Conservation (phyloP, 2,888 invertebrate genomes). For the Ashinkailepas kermadecensis region DNA sequence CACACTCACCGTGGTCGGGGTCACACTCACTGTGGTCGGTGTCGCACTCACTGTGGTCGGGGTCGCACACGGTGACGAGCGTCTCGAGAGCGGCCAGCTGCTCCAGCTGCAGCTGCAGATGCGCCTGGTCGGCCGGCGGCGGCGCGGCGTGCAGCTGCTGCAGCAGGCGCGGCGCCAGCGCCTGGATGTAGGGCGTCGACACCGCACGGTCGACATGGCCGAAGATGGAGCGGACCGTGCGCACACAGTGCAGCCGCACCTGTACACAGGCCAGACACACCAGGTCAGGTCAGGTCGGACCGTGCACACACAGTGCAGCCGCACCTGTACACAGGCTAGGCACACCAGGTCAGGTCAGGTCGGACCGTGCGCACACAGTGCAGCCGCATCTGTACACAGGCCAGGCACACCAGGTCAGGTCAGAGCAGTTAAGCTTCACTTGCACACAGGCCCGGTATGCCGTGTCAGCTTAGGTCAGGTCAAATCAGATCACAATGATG, state of each 20-base stretch:
- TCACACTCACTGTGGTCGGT: neutral
- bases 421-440: too few relatives aligned
- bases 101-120: slow-evolving; percentile 62
- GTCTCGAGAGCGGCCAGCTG: slow-evolving; percentile 66
- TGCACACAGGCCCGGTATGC: too few relatives aligned
- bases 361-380: slow-evolving; percentile 53
- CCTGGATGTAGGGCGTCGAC: slow-evolving; percentile 70
- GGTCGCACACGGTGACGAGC: slow-evolving; percentile 41
- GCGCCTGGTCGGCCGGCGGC: slow-evolving; percentile 55
- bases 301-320: slow-evolving; percentile 52
- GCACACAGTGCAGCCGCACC: slow-evolving; percentile 69
- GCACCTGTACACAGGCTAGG: too few relatives aligned
- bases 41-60: slow-evolving; percentile 30
- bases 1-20: neutral
- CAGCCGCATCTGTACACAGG: too few relatives aligned
- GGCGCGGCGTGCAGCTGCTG: slow-evolving; percentile 62
- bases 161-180: slow-evolving; percentile 67
- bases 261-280: slow-evolving; percentile 38
- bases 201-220: slow-evolving; percentile 60
- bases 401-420: too few relatives aligned
- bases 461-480: too few relatives aligned
- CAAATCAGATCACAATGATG: too few relatives aligned
- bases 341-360: too few relatives aligned
- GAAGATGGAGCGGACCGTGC: slow-evolving; percentile 68
- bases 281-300: slow-evolving; percentile 30